Evolutionary conservation across 1,140 invertebrate genomes (phyloP).

Genomic region (Archegozetes longisetosus): DNA sequence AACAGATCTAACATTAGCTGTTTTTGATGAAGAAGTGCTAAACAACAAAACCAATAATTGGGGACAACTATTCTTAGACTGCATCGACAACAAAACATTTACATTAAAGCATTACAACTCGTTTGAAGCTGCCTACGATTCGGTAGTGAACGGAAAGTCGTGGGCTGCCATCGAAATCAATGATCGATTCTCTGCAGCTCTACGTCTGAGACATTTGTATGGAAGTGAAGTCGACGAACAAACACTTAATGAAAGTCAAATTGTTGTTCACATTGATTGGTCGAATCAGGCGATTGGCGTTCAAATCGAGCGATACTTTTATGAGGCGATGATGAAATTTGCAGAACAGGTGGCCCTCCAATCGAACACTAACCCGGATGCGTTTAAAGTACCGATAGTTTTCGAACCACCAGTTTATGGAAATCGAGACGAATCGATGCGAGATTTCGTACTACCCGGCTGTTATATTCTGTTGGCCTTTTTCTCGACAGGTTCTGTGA

Average conservation of each 20-base stretch:
- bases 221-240: not conserved
- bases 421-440: conserved; percentile 61
- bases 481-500: conserved; percentile 82
- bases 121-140: not conserved
- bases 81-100: not conserved
- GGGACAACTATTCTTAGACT: not conserved
- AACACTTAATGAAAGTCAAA: not conserved
- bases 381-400: conserved; percentile 29
- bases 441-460: conserved; percentile 37
- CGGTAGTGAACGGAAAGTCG: conserved; percentile 11
- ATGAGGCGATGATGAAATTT: conserved; percentile 19
- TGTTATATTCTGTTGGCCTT: conserved; percentile 60
- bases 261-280: not conserved
- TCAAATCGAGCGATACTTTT: conserved; percentile 12
- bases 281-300: conserved; percentile 14
- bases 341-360: conserved; percentile 14
- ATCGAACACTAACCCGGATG: conserved; percentile 6
- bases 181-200: conserved; percentile 10
- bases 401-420: conserved; percentile 77
- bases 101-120: not conserved
- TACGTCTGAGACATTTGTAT: conserved; percentile 1
- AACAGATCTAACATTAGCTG: conserved; percentile 55
- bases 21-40: conserved; percentile 39
- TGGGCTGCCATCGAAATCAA: conserved; percentile 11
- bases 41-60: conserved; percentile 4